These are phyloP conservation scores for Leptinotarsa rubiginosa DNA, from an alignment of 2,888 invertebrate genomes.

Conservation along the genomic window DNA sequence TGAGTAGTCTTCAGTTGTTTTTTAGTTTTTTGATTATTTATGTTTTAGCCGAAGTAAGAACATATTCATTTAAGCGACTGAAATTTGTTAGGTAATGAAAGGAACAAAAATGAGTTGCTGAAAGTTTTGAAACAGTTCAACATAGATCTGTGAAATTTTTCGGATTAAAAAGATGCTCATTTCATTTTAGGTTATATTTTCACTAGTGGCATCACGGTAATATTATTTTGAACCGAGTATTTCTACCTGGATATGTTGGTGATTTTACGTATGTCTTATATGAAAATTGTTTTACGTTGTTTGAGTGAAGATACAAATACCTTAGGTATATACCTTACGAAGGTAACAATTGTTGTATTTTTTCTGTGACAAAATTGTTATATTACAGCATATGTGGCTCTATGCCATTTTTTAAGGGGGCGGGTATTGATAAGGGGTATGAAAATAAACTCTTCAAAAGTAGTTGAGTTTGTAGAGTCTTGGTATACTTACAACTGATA, in stretches of 20 bases:
- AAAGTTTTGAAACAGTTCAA: conserved; percentile 40
- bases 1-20: conserved; percentile 8
- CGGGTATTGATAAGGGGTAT: no score
- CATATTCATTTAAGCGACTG: conserved; percentile 43
- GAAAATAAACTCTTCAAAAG: no score
- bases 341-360: no score
- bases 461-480: no score
- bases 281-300: neutral
- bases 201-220: neutral
- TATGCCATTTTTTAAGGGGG: no score
- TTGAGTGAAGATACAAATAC: neutral
- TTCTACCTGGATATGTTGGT: no score
- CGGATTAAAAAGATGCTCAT: conserved; percentile 41
- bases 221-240: neutral
- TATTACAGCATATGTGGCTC: no score
- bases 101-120: conserved; percentile 38
- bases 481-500: no score
- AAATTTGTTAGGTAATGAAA: conserved; percentile 41
- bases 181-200: conserved; percentile 45
- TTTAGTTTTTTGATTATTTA: conserved; percentile 25
- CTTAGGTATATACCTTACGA: no score
- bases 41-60: conserved; percentile 24
- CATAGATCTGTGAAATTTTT: conserved; percentile 28
- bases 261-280: neutral
- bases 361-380: no score